phyloP scores from a whole-genome alignment of 2,888 invertebrate genomes.

The Hipparchia semele region DNA sequence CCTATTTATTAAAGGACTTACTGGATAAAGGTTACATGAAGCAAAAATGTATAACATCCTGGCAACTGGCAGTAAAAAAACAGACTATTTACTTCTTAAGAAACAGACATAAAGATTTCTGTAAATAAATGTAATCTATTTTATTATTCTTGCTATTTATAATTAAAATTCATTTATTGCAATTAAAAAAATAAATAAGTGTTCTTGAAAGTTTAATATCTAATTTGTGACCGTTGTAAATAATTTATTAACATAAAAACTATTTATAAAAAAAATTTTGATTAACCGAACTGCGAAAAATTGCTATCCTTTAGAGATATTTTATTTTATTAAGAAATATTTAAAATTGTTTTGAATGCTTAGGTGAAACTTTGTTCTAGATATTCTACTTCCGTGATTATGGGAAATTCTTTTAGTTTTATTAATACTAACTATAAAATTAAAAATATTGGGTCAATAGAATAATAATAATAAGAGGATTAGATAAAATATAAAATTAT shows the following conservation, averaged over 20 bases:
- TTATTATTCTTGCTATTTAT: neutral
- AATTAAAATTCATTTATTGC: neutral
- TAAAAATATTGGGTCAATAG: constrained; percentile 39
- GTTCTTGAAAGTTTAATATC: neutral
- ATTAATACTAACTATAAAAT: constrained; percentile 23
- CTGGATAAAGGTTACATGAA: constrained; percentile 33
- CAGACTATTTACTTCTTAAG: neutral
- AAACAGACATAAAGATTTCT: neutral
- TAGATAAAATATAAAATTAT: constrained; percentile 72
- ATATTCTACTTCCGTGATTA: constrained; percentile 25
- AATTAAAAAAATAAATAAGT: neutral
- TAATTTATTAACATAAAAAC: neutral
- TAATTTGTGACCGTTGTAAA: neutral
- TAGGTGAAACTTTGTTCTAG: constrained; percentile 8
- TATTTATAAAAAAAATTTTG: neutral
- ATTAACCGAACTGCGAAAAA: neutral
- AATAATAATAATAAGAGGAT: constrained; percentile 37
- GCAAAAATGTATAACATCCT: constrained; percentile 26
- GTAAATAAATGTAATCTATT: constrained; percentile 2
- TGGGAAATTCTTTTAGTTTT: constrained; percentile 21
- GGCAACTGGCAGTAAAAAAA: neutral
- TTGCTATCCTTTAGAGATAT: neutral
- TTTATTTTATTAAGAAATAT: constrained; percentile 4
- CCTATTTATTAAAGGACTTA: constrained; percentile 38
- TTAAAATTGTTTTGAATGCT: constrained; percentile 6